A percentile compares a stretch with the other conserved stretches of the same genome.
Evolutionary conservation across 2,797 vertebrate genomes (phyloP).

Genomic region (Tokudaia muenninki): DNA sequence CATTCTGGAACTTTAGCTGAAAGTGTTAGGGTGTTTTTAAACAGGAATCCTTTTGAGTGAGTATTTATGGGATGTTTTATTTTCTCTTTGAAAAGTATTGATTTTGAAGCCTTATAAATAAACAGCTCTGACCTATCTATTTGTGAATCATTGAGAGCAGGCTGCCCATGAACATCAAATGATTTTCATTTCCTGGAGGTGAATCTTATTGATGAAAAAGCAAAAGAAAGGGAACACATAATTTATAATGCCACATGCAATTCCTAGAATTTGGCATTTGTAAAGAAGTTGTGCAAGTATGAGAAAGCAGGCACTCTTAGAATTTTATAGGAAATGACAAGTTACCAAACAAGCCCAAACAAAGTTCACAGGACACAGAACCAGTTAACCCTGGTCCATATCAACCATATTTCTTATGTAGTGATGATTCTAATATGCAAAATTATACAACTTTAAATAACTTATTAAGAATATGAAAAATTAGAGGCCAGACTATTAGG

Average conservation of each 20-base stretch:
- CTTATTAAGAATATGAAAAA: background rate
- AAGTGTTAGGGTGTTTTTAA: background rate
- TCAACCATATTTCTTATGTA: slow-evolving; percentile 8
- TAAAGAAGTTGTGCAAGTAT: background rate
- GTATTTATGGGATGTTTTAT: slow-evolving; percentile 77
- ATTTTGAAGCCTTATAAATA: slow-evolving; percentile 81
- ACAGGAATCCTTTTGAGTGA: slow-evolving; percentile 37
- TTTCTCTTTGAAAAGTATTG: slow-evolving; percentile 81
- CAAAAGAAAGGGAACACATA: slow-evolving; percentile 50
- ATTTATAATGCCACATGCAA: slow-evolving; percentile 60
- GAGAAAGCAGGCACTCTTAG: background rate
- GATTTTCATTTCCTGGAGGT: slow-evolving; percentile 81
- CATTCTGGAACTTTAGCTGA: slow-evolving; percentile 46
- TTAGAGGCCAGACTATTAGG: background rate
- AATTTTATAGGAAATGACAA: background rate
- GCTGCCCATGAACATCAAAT: slow-evolving; percentile 78
- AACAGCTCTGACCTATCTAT: slow-evolving; percentile 78
- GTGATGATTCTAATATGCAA: background rate
- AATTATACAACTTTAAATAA: slow-evolving; percentile 46
- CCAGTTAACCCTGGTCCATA: background rate
- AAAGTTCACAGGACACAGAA: background rate
- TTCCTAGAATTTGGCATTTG: slow-evolving; percentile 46
- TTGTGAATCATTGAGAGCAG: slow-evolving; percentile 80
- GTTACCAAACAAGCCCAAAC: background rate
- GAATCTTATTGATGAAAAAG: slow-evolving; percentile 72